These are phyloP conservation scores for Conchocele bisecta DNA, from an alignment of 2,888 invertebrate genomes.

Conservation along the genomic window DNA sequence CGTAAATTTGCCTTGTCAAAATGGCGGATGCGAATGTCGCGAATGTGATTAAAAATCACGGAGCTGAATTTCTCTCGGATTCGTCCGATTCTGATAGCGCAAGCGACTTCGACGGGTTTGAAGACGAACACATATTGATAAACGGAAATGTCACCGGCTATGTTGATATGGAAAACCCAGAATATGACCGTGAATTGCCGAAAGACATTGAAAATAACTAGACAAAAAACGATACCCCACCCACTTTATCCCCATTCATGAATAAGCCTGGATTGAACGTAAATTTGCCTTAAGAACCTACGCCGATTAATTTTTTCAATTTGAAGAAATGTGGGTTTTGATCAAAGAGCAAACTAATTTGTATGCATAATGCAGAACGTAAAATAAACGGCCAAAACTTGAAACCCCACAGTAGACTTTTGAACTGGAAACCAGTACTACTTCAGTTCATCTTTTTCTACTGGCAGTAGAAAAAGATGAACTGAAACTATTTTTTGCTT, in stretches of 20 bases:
- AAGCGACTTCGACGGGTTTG: neutral
- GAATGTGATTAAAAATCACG: neutral
- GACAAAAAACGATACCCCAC: neutral
- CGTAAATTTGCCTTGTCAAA: too few relatives aligned
- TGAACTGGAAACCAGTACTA: neutral
- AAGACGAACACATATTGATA: neutral
- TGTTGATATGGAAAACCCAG: neutral
- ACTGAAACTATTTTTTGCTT: conserved; percentile 4
- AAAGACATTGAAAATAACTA: neutral
- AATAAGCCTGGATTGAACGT: neutral
- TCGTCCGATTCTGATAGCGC: neutral
- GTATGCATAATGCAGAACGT: neutral
- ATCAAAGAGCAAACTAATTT: neutral
- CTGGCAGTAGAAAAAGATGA: too few relatives aligned
- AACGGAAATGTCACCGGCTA: neutral
- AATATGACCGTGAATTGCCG: neutral
- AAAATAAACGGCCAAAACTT: neutral
- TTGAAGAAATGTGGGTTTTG: neutral
- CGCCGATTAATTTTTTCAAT: neutral
- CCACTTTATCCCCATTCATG: neutral
- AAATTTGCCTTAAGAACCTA: neutral
- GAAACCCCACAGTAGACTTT: neutral
- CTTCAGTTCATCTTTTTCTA: too few relatives aligned
- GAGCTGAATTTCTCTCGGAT: neutral
- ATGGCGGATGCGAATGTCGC: neutral